phyloP scores from a whole-genome alignment of 2,888 invertebrate genomes.

The Polydrusus pterygomalis region DNA sequence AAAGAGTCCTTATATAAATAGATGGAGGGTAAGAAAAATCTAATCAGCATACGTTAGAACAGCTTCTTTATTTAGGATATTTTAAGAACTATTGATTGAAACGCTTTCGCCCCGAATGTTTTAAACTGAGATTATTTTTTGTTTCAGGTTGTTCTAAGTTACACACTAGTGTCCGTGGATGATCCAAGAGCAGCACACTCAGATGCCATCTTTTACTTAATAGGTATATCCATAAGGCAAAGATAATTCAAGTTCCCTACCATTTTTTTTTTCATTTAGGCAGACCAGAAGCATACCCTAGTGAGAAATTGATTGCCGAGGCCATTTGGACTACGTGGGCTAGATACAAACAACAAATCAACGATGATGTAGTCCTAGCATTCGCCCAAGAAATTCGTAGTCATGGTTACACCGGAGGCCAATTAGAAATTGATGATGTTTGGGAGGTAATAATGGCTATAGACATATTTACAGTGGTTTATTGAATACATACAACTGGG shows the following conservation, averaged over 20 bases:
- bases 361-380: slow-evolving; percentile 72
- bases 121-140: background rate
- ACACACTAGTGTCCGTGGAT: slow-evolving; percentile 77
- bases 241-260: too few relatives aligned
- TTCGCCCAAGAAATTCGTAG: slow-evolving; percentile 82
- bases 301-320: slow-evolving; percentile 81
- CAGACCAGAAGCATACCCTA: slow-evolving; percentile 72
- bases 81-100: slow-evolving; percentile 5
- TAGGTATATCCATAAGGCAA: slow-evolving; percentile 72
- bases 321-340: slow-evolving; percentile 96
- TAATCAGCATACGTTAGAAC: background rate
- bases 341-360: slow-evolving; percentile 80
- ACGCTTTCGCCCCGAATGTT: too few relatives aligned
- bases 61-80: too few relatives aligned
- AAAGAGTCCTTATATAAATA: slow-evolving; percentile 65
- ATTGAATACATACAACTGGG: too few relatives aligned
- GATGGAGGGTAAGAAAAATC: slow-evolving; percentile 31
- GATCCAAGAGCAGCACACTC: slow-evolving; percentile 79
- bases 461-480: too few relatives aligned
- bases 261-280: slow-evolving; percentile 9
- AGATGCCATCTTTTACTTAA: slow-evolving; percentile 77
- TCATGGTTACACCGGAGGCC: slow-evolving; percentile 81
- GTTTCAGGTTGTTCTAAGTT: slow-evolving; percentile 71
- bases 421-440: slow-evolving; percentile 90
- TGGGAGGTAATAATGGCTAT: slow-evolving; percentile 84